phyloP scores from a whole-genome alignment of 2,888 invertebrate genomes.

The Octonoba sinensis region DNA sequence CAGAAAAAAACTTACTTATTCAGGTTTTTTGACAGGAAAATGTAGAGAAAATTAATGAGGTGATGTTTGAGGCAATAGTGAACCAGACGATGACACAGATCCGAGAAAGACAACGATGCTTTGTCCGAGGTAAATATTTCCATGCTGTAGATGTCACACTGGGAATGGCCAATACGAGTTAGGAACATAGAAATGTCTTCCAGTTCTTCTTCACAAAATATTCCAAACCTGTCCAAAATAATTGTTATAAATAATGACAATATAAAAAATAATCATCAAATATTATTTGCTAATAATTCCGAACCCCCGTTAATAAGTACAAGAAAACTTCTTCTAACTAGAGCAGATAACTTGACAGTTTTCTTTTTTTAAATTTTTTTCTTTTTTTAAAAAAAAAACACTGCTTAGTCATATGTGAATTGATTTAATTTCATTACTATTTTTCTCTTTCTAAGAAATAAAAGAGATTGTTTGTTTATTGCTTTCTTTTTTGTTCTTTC shows the following conservation, averaged over 20 bases:
- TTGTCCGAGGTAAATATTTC: slow-evolving; percentile 25
- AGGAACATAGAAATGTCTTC: slow-evolving; percentile 49
- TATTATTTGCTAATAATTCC: neutral
- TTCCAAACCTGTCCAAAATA: slow-evolving; percentile 38
- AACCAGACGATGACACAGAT: slow-evolving; percentile 48
- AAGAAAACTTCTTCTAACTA: too few species aligned
- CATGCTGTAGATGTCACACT: slow-evolving; percentile 36
- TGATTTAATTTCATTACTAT: too few species aligned
- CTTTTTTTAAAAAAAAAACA: too few species aligned
- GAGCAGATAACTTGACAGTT: too few species aligned
- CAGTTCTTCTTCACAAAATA: slow-evolving; percentile 60
- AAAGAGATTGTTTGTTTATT: too few species aligned
- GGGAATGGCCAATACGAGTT: slow-evolving; percentile 34
- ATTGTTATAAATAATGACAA: neutral
- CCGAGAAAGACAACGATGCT: slow-evolving; percentile 43
- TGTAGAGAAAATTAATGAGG: slow-evolving; percentile 42
- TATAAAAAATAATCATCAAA: neutral
- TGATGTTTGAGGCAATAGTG: slow-evolving; percentile 57
- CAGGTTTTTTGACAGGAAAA: slow-evolving; percentile 30
- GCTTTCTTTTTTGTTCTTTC: too few species aligned
- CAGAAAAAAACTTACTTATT: slow-evolving; percentile 32
- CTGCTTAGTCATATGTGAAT: too few species aligned
- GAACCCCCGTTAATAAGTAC: neutral
- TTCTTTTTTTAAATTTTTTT: too few species aligned
- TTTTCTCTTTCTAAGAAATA: too few species aligned